phyloP scores from a whole-genome alignment of 2,888 invertebrate species.

The Tubulanus polymorphus region DNA sequence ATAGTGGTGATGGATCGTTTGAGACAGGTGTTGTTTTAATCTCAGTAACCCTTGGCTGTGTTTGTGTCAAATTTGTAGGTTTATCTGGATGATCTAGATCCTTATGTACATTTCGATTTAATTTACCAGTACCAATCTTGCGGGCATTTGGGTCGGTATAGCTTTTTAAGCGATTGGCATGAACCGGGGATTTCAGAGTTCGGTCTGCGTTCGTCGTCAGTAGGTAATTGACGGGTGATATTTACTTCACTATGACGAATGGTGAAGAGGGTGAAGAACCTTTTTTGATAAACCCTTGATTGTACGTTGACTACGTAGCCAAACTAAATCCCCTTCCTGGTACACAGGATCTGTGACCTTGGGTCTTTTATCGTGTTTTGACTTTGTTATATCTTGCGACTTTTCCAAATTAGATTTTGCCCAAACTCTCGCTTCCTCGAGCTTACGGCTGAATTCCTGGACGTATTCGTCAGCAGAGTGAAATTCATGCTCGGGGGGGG shows the following conservation, averaged over 20 bases:
- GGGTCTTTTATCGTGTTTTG: conserved; percentile 6
- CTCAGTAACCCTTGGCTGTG: too few relatives aligned
- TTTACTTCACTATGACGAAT: conserved; percentile 6
- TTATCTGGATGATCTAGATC: too few relatives aligned
- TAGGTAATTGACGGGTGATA: conserved; percentile 8
- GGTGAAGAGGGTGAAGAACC: conserved; percentile 9
- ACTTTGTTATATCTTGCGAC: conserved; percentile 6
- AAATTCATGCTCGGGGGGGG: background rate
- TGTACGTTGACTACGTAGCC: conserved; percentile 3
- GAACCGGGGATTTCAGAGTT: background rate
- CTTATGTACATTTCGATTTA: too few relatives aligned
- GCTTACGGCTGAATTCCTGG: background rate
- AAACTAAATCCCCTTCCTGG: conserved; percentile 7
- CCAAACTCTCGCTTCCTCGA: background rate
- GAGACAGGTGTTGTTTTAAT: too few relatives aligned
- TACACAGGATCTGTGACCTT: conserved; percentile 7
- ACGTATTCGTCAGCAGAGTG: background rate
- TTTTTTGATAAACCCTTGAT: conserved; percentile 11
- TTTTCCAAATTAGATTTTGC: conserved; percentile 2
- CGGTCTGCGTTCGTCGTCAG: background rate
- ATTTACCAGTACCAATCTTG: too few relatives aligned
- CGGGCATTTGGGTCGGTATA: too few relatives aligned
- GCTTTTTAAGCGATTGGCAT: conserved; percentile 6
- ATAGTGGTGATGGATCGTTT: too few relatives aligned
- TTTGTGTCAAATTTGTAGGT: too few relatives aligned